Conservation (phyloP, 2,888 invertebrate genomes). For the Steinernema scapterisci region DNA sequence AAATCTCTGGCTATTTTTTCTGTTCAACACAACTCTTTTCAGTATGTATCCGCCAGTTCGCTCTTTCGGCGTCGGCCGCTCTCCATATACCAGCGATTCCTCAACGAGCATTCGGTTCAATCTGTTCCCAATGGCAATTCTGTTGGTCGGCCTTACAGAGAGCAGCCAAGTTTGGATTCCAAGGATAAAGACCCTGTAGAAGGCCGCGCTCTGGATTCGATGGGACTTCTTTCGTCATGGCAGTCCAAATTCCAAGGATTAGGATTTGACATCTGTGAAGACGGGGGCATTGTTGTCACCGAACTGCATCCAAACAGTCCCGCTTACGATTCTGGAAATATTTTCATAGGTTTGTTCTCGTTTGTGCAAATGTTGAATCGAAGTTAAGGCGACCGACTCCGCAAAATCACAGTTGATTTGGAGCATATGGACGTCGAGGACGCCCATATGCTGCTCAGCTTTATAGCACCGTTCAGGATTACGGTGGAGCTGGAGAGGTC, state of each 20-base stretch:
- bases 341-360: neutral
- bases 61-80: slow-evolving; percentile 15
- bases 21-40: neutral
- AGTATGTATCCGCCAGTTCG: slow-evolving; percentile 11
- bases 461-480: slow-evolving; percentile 19
- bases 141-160: neutral
- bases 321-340: slow-evolving; percentile 1
- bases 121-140: neutral
- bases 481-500: slow-evolving; percentile 10
- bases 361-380: neutral
- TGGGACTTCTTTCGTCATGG: neutral
- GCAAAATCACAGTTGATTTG: neutral
- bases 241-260: slow-evolving; percentile 9
- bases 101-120: slow-evolving; percentile 12
- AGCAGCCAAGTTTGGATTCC: neutral
- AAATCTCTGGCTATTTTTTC: neutral
- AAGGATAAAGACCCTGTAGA: neutral
- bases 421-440: slow-evolving; percentile 16
- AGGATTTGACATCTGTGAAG: slow-evolving; percentile 5
- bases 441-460: slow-evolving; percentile 10
- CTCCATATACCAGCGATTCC: slow-evolving; percentile 7
- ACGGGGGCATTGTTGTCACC: slow-evolving; percentile 7
- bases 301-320: slow-evolving; percentile 18
- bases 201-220: neutral
- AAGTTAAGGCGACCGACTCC: slow-evolving; percentile 16